A percentile compares a stretch with the other conserved stretches of the same genome.
Evolutionary conservation across 2,888 invertebrate species (phyloP).

Genomic region (Watsonalla binaria): DNA sequence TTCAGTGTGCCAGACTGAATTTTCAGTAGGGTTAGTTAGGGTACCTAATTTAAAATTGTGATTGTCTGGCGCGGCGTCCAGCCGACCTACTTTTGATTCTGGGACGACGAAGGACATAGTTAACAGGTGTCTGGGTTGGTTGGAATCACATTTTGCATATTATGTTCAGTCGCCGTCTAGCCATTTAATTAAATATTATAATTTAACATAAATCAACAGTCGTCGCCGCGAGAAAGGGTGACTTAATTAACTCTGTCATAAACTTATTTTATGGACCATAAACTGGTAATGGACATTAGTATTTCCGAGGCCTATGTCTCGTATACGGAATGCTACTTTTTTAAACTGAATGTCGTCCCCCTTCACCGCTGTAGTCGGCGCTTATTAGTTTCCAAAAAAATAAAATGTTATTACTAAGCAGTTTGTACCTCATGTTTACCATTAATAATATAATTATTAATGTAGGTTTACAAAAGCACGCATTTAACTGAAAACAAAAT

Average conservation of each 20-base stretch:
- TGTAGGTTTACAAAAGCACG: too few relatives aligned
- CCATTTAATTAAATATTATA: conserved; percentile 40
- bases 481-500: too few relatives aligned
- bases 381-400: too few relatives aligned
- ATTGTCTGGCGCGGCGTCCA: conserved; percentile 69
- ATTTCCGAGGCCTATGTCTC: too few relatives aligned
- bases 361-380: too few relatives aligned
- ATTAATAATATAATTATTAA: too few relatives aligned
- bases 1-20: conserved; percentile 20
- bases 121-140: conserved; percentile 61
- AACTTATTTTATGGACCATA: background rate
- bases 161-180: conserved; percentile 59
- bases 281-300: too few relatives aligned
- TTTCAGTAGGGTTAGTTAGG: conserved; percentile 35
- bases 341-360: too few relatives aligned
- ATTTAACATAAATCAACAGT: conserved; percentile 23
- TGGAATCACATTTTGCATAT: conserved; percentile 59
- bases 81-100: conserved; percentile 68
- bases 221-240: conserved; percentile 11
- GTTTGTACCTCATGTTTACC: too few relatives aligned
- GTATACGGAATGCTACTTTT: too few relatives aligned
- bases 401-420: too few relatives aligned
- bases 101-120: conserved; percentile 63
- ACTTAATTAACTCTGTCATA: conserved; percentile 16
- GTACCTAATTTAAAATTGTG: conserved; percentile 72